Percentiles rank a stretch among this genome's conserved stretches.
phyloP scores from a whole-genome alignment of 2,888 invertebrate species.

The Nymphalis c-album region DNA sequence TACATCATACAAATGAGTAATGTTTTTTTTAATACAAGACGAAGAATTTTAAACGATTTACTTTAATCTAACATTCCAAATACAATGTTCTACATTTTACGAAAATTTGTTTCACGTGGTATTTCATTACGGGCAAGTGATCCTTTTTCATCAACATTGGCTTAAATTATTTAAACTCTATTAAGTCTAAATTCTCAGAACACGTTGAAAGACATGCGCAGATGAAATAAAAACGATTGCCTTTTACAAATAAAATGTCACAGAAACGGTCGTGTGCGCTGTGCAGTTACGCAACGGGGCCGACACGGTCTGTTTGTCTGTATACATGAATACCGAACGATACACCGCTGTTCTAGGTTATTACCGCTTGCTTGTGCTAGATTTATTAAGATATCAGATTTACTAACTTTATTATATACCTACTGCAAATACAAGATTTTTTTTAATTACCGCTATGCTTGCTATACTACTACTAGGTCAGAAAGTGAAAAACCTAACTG shows the following conservation, averaged over 20 bases:
- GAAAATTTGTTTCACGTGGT: too few species aligned
- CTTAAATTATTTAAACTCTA: too few species aligned
- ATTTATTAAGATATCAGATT: conserved; percentile 5
- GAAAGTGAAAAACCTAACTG: too few species aligned
- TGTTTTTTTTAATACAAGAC: too few species aligned
- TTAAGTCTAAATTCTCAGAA: too few species aligned
- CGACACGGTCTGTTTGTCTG: conserved; percentile 54
- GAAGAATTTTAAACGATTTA: too few species aligned
- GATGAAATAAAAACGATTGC: conserved; percentile 15
- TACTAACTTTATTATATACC: background rate
- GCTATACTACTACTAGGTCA: background rate
- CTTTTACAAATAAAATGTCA: conserved; percentile 31
- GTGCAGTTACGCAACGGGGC: conserved; percentile 61
- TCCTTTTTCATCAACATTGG: too few species aligned
- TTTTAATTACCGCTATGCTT: background rate
- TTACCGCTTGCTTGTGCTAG: conserved; percentile 9
- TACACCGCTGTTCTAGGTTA: conserved; percentile 33
- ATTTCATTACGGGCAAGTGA: too few species aligned
- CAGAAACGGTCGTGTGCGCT: conserved; percentile 15
- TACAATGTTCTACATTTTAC: too few species aligned
- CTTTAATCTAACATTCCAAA: too few species aligned
- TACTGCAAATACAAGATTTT: background rate
- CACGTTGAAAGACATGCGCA: background rate
- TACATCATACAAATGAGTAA: too few species aligned
- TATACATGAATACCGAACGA: conserved; percentile 9